A percentile compares a stretch with the other conserved stretches of the same genome.
These are phyloP conservation scores for Luehdorfia chinensis DNA, from an alignment of 1,140 invertebrate species.

Conservation along the genomic window DNA sequence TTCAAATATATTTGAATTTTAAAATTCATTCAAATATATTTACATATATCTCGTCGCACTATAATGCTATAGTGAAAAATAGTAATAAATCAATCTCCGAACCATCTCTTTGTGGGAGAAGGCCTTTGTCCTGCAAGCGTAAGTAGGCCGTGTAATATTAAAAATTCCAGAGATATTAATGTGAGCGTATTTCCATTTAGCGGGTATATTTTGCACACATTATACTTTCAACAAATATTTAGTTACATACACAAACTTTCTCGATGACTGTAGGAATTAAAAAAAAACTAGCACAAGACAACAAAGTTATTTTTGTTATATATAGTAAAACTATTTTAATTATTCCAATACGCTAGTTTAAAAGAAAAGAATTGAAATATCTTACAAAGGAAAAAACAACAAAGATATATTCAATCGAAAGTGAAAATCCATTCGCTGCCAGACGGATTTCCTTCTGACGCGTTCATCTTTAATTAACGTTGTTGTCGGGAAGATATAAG, in stretches of 20 bases:
- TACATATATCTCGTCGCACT: neutral
- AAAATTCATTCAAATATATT: neutral
- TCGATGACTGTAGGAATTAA: neutral
- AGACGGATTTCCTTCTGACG: constrained; percentile 24
- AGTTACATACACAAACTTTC: neutral
- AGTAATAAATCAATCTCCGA: constrained; percentile 13
- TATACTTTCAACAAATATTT: neutral
- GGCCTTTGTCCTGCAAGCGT: constrained; percentile 9
- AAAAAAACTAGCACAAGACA: too few species aligned
- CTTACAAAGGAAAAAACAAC: too few species aligned
- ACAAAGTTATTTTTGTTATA: too few species aligned
- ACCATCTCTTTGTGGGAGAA: constrained; percentile 9
- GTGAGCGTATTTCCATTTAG: constrained; percentile 10
- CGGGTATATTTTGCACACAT: constrained; percentile 1
- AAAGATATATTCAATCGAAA: too few species aligned
- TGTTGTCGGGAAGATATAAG: constrained; percentile 21
- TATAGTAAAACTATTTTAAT: too few species aligned
- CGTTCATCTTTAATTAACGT: constrained; percentile 23
- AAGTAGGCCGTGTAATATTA: constrained; percentile 18
- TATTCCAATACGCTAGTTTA: too few species aligned
- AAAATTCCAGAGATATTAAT: constrained; percentile 18
- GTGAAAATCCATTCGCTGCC: constrained; percentile 10
- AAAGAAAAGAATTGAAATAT: too few species aligned
- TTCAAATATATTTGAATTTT: too few species aligned
- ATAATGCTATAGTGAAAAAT: constrained; percentile 10